Evolutionary conservation across 2,888 invertebrate genomes (phyloP), one percentile per base, ranked within the genome.

Genomic region (Oligia strigilis): DNA sequence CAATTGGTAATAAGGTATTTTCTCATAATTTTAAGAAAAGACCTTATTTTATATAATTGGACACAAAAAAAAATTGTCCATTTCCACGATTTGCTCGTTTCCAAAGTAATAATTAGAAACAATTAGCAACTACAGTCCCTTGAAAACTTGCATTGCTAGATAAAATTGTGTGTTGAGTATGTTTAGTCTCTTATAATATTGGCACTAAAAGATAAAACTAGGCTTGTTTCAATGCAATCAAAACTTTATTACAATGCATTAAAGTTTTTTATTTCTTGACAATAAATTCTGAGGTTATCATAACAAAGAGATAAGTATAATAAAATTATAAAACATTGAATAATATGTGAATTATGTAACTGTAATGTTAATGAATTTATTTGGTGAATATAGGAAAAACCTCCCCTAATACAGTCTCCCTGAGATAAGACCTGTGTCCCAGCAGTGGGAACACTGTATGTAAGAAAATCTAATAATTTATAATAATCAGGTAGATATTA

Each of bases 251-350:
- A 58, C 86, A 62, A n/a, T 43, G 49, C 0, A 0, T 14, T 85
- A 75, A 66, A 55, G 83, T 4, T 49, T 43, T 23, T 40, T 55
- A 46, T 72, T 52, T 60, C 6, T n/a, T 79, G n/a, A 43, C 8
- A 36, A n/a, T n/a, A 17, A 19, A 70, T 46, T 69, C 58, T n/a
- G 52, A 79, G 84, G 86, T 87, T 84, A 86, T 77, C 73, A 52
- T n/a, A 8, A 46, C 23, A 49, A 46, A n/a, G 46, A 64, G 72
- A 72, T 82, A 78, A 43, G 14, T 9, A 5, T 40, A 49, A 4
- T 13, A 13, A 49, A 11, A 58, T 43, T 23, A 55, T 43, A 52
- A n/a, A 52, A 43, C 40, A 43, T 13, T 52, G 6, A 49, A 14
- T n/a, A 40, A 5, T 40, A n/a, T 36, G n/a, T 62, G 60, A n/a